Conservation (phyloP, 2,888 invertebrate species). For the Euproctis similis region DNA sequence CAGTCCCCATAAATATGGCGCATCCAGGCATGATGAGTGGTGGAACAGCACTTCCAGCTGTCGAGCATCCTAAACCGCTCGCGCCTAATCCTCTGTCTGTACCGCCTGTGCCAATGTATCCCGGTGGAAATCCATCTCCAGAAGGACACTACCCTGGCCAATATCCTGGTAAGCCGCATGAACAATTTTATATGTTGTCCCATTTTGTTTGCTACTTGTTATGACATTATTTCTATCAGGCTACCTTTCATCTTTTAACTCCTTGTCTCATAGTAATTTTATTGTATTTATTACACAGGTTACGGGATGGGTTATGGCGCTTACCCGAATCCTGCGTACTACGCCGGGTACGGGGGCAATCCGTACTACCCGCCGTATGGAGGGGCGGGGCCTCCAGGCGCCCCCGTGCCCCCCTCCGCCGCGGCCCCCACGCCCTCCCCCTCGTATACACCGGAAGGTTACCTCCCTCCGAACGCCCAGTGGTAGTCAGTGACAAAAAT, state of each 20-base stretch:
- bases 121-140: slow-evolving; percentile 39
- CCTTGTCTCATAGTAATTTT: neutral
- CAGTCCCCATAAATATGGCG: slow-evolving; percentile 29
- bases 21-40: slow-evolving; percentile 40
- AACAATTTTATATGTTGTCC: no score
- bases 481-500: slow-evolving; percentile 39
- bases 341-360: slow-evolving; percentile 70
- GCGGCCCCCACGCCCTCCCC: slow-evolving; percentile 25
- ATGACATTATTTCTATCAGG: no score
- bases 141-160: slow-evolving; percentile 49
- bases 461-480: slow-evolving; percentile 60
- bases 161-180: slow-evolving; percentile 61
- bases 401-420: neutral
- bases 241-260: neutral
- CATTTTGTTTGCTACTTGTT: no score
- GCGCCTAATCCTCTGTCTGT: slow-evolving; percentile 28
- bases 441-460: slow-evolving; percentile 40
- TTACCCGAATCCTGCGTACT: slow-evolving; percentile 68
- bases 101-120: slow-evolving; percentile 35
- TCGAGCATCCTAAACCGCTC: slow-evolving; percentile 28
- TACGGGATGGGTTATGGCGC: slow-evolving; percentile 63
- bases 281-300: slow-evolving; percentile 29
- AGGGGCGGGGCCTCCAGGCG: slow-evolving; percentile 39
- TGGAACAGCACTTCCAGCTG: slow-evolving; percentile 29
- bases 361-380: slow-evolving; percentile 67